These are phyloP conservation scores for Sceloporus tristichus DNA, from an alignment of 2,113 vertebrate species.

Conservation along the genomic window DNA sequence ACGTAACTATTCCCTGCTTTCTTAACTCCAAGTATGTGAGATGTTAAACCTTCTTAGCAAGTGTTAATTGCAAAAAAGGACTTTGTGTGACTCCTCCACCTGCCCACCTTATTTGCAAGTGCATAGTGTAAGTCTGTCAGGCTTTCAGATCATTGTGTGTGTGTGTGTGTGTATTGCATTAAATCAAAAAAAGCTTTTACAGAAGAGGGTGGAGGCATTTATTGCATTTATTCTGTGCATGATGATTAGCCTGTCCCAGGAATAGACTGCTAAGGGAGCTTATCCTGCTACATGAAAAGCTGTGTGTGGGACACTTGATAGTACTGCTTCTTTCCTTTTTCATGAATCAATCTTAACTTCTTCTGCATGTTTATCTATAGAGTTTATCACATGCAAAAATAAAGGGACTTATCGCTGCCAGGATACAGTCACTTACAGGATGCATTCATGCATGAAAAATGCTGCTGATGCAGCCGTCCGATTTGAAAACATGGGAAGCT, in stretches of 20 bases:
- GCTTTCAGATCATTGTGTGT: slow-evolving; percentile 38
- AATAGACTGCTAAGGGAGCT: slow-evolving; percentile 1
- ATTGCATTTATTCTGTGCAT: slow-evolving; percentile 34
- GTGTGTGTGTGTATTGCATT: slow-evolving; percentile 44
- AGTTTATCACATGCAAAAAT: too few relatives aligned
- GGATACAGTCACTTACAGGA: too few relatives aligned
- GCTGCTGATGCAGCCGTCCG: too few relatives aligned
- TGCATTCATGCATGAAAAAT: too few relatives aligned
- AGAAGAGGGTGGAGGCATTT: background rate
- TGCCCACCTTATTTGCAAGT: slow-evolving; percentile 38
- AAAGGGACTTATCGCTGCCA: too few relatives aligned
- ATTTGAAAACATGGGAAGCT: too few relatives aligned
- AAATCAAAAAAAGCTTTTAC: slow-evolving; percentile 63
- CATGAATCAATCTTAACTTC: background rate
- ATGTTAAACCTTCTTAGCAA: slow-evolving; percentile 48
- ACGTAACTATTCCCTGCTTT: slow-evolving; percentile 61
- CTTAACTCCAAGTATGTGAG: slow-evolving; percentile 59
- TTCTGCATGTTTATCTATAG: too few relatives aligned
- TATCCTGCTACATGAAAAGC: background rate
- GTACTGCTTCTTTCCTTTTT: background rate
- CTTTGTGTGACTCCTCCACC: background rate
- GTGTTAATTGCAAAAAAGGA: slow-evolving; percentile 52
- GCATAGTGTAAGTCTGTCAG: slow-evolving; percentile 41
- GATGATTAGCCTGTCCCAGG: slow-evolving; percentile 58
- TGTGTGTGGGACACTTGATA: background rate